These are phyloP conservation scores for Pseudotriccus pelzelni DNA, from an alignment of 2,797 vertebrate species.

Conservation along the genomic window DNA sequence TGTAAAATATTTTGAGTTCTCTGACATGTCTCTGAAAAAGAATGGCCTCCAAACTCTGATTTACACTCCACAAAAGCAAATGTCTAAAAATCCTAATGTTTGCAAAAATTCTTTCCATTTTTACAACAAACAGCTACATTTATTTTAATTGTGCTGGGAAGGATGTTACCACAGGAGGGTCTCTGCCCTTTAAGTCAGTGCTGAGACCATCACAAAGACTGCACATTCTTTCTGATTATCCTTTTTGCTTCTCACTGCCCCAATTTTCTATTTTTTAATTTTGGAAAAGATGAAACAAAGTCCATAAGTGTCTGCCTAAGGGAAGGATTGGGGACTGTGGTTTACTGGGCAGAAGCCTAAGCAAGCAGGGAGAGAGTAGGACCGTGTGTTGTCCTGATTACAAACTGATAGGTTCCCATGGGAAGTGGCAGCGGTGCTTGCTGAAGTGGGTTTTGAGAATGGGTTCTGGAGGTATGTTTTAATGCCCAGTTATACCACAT, in stretches of 20 bases:
- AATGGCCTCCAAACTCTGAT: not conserved
- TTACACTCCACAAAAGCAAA: not conserved
- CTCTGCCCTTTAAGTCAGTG: not conserved
- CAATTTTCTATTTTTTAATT: not conserved
- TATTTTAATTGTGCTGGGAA: not conserved
- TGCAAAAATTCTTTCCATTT: not conserved
- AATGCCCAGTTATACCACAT: not conserved
- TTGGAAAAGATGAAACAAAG: not conserved
- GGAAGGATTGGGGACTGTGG: not conserved
- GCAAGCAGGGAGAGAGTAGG: not conserved
- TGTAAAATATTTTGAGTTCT: not conserved
- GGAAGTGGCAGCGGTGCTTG: not conserved
- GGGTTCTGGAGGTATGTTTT: not conserved
- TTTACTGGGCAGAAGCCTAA: not conserved
- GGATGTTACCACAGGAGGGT: not conserved
- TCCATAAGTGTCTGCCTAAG: not conserved
- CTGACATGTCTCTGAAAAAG: not conserved
- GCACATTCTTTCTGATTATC: not conserved
- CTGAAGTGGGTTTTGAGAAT: not conserved
- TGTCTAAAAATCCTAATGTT: not conserved
- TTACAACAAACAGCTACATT: not conserved
- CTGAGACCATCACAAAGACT: not conserved
- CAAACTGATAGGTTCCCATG: not conserved
- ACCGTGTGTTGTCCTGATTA: not conserved
- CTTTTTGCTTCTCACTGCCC: not conserved